phyloP scores from a whole-genome alignment of 2,888 invertebrate species.

The Drosophila sordidula region DNA sequence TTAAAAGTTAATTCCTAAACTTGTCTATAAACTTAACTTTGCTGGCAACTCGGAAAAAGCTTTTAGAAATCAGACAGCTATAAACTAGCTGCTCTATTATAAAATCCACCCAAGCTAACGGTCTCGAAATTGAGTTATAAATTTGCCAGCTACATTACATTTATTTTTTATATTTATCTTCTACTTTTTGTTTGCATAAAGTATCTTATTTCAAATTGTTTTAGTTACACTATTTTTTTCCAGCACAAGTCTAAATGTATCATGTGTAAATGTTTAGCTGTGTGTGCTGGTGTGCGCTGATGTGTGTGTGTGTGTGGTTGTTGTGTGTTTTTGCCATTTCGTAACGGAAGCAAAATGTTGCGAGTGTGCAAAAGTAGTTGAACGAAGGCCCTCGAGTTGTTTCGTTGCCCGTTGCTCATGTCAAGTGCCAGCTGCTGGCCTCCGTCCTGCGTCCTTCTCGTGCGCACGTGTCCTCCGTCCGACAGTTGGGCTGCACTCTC shows the following conservation, averaged over 20 bases:
- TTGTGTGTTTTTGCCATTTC: constrained; percentile 66
- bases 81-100: background rate
- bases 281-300: constrained; percentile 8
- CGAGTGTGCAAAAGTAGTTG: constrained; percentile 59
- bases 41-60: background rate
- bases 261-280: constrained; percentile 13
- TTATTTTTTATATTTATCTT: constrained; percentile 15
- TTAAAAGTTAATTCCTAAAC: background rate
- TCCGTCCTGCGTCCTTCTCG: constrained; percentile 26
- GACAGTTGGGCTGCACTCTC: constrained; percentile 67
- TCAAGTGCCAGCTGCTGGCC: constrained; percentile 79
- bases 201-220: constrained; percentile 67
- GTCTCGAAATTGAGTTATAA: constrained; percentile 55
- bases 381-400: constrained; percentile 76
- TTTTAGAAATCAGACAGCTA: constrained; percentile 6
- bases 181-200: constrained; percentile 20
- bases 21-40: background rate
- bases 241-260: constrained; percentile 22
- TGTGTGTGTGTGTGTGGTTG: constrained; percentile 30
- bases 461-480: constrained; percentile 34
- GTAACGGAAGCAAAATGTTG: constrained; percentile 66
- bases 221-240: constrained; percentile 62
- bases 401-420: constrained; percentile 76
- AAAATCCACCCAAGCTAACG: constrained; percentile 1
- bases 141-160: constrained; percentile 39